These are phyloP conservation scores for Thumatha senex DNA, from an alignment of 2,888 invertebrate species.

Conservation along the genomic window DNA sequence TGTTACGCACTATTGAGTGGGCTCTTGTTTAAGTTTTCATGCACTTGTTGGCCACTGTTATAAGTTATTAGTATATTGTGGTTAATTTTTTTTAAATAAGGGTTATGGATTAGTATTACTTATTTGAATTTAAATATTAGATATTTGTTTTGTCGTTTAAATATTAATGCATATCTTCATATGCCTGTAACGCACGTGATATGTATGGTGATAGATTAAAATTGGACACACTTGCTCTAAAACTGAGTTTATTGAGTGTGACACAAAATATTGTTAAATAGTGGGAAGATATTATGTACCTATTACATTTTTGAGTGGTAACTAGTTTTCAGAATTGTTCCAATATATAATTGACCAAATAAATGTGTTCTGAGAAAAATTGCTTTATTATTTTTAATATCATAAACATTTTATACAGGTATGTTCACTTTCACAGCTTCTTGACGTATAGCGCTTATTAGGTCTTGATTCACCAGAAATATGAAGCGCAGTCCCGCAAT, in stretches of 20 bases:
- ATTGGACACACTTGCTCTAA: conserved; percentile 45
- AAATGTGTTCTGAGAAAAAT: conserved; percentile 80
- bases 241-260: conserved; percentile 41
- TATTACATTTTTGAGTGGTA: conserved; percentile 74
- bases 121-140: conserved; percentile 42
- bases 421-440: conserved; percentile 92
- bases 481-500: conserved; percentile 96
- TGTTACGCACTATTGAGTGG: conserved; percentile 73
- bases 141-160: conserved; percentile 57
- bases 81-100: conserved; percentile 64
- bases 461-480: conserved; percentile 95
- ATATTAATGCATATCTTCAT: conserved; percentile 70
- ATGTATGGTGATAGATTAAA: conserved; percentile 73
- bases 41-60: conserved; percentile 77
- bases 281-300: conserved; percentile 48
- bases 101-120: conserved; percentile 70
- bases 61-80: conserved; percentile 57
- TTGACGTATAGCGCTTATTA: conserved; percentile 94
- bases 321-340: conserved; percentile 72
- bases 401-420: conserved; percentile 56
- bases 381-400: conserved; percentile 33
- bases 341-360: conserved; percentile 75
- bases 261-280: conserved; percentile 48
- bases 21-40: conserved; percentile 62
- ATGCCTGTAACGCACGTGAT: conserved; percentile 80